Conservation (phyloP, 2,888 invertebrate genomes). For the Griposia aprilina region DNA sequence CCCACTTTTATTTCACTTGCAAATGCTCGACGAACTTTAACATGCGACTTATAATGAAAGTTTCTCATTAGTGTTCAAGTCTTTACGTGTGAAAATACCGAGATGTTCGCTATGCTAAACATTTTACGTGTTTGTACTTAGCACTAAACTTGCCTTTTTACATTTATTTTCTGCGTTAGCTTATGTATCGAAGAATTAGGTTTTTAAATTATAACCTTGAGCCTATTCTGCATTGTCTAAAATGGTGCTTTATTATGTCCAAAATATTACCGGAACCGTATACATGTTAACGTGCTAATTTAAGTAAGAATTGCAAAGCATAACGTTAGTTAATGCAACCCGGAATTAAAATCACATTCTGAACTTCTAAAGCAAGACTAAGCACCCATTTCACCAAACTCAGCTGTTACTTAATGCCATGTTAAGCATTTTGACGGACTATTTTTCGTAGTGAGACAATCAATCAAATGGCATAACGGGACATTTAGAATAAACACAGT, state of each 20-base stretch:
- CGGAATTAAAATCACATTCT: background rate
- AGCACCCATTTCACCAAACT: too few relatives aligned
- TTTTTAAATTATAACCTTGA: background rate
- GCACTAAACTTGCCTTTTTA: conserved; percentile 28
- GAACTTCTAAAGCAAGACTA: background rate
- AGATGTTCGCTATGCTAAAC: conserved; percentile 38
- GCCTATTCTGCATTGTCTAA: too few relatives aligned
- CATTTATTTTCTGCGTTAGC: conserved; percentile 2
- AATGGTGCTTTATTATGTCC: background rate
- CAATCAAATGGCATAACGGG: too few relatives aligned
- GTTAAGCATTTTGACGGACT: too few relatives aligned
- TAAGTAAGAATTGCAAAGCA: background rate
- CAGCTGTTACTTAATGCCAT: too few relatives aligned
- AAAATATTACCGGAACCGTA: background rate
- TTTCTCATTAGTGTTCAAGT: conserved; percentile 62
- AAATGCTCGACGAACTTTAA: conserved; percentile 60
- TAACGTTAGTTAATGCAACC: background rate
- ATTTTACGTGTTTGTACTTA: conserved; percentile 31
- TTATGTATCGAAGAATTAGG: background rate
- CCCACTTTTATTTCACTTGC: conserved; percentile 69
- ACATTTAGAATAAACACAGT: too few relatives aligned
- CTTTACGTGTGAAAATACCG: conserved; percentile 52
- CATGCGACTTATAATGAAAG: conserved; percentile 60
- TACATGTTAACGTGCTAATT: background rate
- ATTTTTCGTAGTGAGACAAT: too few relatives aligned